These are phyloP conservation scores for Scaeva pyrastri DNA, from an alignment of 2,888 invertebrate species.

Conservation along the genomic window DNA sequence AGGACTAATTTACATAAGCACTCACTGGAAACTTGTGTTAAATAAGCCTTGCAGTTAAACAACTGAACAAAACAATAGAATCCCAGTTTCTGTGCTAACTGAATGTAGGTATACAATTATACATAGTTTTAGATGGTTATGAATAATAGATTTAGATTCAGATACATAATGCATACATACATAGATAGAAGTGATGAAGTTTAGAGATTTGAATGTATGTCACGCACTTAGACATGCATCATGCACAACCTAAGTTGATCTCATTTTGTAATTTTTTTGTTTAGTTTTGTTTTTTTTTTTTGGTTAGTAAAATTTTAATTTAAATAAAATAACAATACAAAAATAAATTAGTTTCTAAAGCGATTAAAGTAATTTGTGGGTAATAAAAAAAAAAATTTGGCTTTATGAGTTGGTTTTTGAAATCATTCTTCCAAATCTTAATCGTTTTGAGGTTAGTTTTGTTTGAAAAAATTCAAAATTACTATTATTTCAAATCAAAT, in stretches of 20 bases:
- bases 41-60: constrained; percentile 42
- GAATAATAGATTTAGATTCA: constrained; percentile 18
- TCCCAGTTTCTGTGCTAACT: constrained; percentile 11
- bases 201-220: constrained; percentile 19
- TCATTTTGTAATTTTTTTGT: constrained; percentile 6
- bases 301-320: background rate
- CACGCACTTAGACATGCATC: constrained; percentile 34
- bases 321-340: background rate
- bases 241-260: constrained; percentile 13
- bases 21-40: constrained; percentile 38
- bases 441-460: too few species aligned
- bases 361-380: background rate
- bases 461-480: too few species aligned
- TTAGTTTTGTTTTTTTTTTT: background rate
- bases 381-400: background rate
- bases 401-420: background rate
- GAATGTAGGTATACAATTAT: too few species aligned
- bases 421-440: background rate
- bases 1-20: constrained; percentile 40
- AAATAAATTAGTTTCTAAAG: background rate
- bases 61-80: constrained; percentile 35
- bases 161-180: too few species aligned
- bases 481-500: too few species aligned
- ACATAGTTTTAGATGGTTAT: constrained; percentile 4
- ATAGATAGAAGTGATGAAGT: background rate